A percentile compares a stretch with the other conserved stretches of the same genome.
phyloP scores from a whole-genome alignment of 2,113 vertebrate genomes.

The Neodontobutis hainanensis region DNA sequence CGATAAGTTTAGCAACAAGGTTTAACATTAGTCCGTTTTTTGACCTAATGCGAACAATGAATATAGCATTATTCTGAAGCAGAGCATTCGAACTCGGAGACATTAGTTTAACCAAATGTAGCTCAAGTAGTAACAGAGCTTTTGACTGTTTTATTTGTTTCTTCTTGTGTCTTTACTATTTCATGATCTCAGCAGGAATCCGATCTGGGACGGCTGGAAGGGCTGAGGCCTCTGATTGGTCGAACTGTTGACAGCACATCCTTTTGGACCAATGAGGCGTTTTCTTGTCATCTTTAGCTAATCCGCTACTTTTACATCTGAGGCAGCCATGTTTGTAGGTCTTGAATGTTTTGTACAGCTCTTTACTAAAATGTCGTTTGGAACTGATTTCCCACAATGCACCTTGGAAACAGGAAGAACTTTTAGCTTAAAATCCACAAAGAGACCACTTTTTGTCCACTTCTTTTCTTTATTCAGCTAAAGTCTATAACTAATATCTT shows the following conservation, averaged over 20 bases:
- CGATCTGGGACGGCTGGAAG: conserved; percentile 99
- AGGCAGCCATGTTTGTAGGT: background rate
- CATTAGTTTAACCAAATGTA: too few relatives aligned
- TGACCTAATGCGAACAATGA: too few relatives aligned
- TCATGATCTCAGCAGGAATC: conserved; percentile 86
- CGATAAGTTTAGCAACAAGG: too few relatives aligned
- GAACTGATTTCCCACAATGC: background rate
- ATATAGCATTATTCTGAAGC: too few relatives aligned
- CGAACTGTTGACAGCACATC: conserved; percentile 42
- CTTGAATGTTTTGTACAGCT: background rate
- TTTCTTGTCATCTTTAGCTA: too few relatives aligned
- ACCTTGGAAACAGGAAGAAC: background rate
- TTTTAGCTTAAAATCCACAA: background rate
- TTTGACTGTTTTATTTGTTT: background rate
- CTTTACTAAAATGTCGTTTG: background rate
- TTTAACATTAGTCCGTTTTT: too few relatives aligned
- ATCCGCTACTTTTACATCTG: too few relatives aligned
- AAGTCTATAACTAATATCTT: background rate
- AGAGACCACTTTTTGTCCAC: background rate
- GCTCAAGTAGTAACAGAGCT: too few relatives aligned
- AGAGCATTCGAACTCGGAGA: too few relatives aligned
- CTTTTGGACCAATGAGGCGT: background rate
- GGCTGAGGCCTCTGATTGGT: conserved; percentile 80
- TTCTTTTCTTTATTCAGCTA: background rate
- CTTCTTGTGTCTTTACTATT: conserved; percentile 25